A percentile compares a stretch with the other conserved stretches of the same genome.
Evolutionary conservation across 2,797 vertebrate genomes (phyloP).

Genomic region (Dallia pectoralis): DNA sequence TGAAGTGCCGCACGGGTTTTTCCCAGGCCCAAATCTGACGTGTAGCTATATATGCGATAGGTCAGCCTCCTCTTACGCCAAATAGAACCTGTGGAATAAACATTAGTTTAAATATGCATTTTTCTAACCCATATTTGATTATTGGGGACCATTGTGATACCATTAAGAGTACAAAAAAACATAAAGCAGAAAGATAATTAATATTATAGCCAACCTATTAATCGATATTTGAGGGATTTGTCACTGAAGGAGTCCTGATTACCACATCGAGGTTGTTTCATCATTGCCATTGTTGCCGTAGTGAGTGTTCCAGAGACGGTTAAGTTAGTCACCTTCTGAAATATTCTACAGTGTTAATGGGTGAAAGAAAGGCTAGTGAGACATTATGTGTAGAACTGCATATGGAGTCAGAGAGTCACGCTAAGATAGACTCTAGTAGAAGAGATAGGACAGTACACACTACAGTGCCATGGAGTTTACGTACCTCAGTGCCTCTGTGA

Average conservation of each 20-base stretch:
- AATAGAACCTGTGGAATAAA: conserved; percentile 56
- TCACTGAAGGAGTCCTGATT: conserved; percentile 77
- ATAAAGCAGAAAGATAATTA: neutral
- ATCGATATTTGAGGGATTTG: conserved; percentile 71
- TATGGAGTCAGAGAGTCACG: neutral
- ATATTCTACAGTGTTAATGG: conserved; percentile 63
- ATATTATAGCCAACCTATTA: conserved; percentile 69
- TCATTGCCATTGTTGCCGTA: conserved; percentile 68
- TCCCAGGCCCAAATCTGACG: conserved; percentile 64
- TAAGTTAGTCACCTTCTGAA: conserved; percentile 76
- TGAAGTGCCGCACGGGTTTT: conserved; percentile 71
- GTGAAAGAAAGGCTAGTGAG: neutral
- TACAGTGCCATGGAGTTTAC: conserved; percentile 40
- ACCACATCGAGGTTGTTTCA: conserved; percentile 81
- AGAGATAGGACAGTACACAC: neutral
- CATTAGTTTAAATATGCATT: neutral
- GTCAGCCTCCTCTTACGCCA: conserved; percentile 83
- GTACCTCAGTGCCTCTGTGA: conserved; percentile 72
- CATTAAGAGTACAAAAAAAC: neutral
- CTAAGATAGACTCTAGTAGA: neutral
- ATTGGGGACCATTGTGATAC: neutral
- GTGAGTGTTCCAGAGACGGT: conserved; percentile 72
- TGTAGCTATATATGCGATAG: conserved; percentile 78
- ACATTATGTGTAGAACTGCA: neutral
- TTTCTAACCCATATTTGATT: neutral